Conservation (phyloP, 2,888 invertebrate species). For the Lasioglossum malachurum region DNA sequence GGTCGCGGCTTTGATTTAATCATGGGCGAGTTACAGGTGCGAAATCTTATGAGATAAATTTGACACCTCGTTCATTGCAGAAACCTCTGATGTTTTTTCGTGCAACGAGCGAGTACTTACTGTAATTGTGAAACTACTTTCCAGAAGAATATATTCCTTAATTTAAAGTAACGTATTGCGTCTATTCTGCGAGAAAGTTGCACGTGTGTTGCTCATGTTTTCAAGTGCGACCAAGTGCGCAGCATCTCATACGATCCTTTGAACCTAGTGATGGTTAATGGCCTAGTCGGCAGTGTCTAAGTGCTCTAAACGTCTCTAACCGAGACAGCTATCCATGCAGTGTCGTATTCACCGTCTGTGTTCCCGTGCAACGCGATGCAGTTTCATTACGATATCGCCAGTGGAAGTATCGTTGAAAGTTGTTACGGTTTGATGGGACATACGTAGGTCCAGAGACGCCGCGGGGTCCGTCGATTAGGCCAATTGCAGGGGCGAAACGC, state of each 20-base stretch:
- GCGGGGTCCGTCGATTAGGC: conserved; percentile 45
- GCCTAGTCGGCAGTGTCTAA: neutral
- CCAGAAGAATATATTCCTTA: neutral
- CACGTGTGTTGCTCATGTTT: neutral
- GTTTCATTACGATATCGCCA: conserved; percentile 28
- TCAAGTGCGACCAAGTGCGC: neutral
- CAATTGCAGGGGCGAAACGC: conserved; percentile 42
- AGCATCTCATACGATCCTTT: neutral
- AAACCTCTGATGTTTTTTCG: neutral
- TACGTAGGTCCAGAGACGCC: conserved; percentile 3
- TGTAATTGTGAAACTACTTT: neutral
- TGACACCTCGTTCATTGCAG: neutral
- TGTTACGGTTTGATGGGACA: conserved; percentile 2
- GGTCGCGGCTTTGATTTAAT: neutral
- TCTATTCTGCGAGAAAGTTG: neutral
- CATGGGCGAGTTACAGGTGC: neutral
- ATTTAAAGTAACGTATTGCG: neutral
- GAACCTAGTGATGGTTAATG: neutral
- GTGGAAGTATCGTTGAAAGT: neutral
- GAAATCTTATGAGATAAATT: neutral
- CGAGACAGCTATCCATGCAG: neutral
- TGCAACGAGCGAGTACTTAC: neutral
- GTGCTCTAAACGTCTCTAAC: neutral
- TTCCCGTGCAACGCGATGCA: conserved; percentile 17
- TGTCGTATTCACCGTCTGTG: neutral